These are phyloP conservation scores for Temnopleurus reevesii DNA, from an alignment of 53 echinoderm and acorn worm genomes.

Conservation along the genomic window DNA sequence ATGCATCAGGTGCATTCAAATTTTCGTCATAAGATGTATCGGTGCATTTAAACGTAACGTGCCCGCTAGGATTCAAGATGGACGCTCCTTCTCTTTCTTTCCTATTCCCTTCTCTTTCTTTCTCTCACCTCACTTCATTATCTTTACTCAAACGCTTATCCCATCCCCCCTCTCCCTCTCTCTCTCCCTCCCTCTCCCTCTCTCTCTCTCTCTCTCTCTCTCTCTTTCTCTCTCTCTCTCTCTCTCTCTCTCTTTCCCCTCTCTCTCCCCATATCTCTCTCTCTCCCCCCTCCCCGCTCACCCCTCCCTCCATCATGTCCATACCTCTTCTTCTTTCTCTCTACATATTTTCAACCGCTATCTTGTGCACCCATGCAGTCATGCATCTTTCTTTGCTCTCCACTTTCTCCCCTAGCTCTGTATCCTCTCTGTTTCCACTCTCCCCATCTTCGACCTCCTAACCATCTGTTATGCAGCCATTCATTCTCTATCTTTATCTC, in stretches of 20 bases:
- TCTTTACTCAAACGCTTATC: background rate
- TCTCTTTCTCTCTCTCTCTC: background rate
- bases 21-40: slow-evolving; percentile 44
- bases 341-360: too few relatives aligned
- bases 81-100: background rate
- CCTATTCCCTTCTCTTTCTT: background rate
- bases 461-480: background rate
- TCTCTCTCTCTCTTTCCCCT: background rate
- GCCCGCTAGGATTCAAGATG: background rate
- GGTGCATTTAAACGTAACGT: slow-evolving; percentile 26
- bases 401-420: too few relatives aligned
- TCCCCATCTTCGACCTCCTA: background rate
- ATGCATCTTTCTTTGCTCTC: too few relatives aligned
- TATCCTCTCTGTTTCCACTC: background rate
- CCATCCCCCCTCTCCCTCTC: background rate
- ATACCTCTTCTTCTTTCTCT: too few relatives aligned
- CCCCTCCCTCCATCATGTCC: too few relatives aligned
- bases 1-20: background rate
- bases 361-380: too few relatives aligned
- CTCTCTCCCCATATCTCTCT: background rate
- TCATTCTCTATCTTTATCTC: background rate
- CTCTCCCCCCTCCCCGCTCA: too few relatives aligned
- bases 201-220: background rate
- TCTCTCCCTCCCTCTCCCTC: background rate
- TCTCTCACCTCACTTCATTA: background rate